Base-by-base conservation (phyloP, 2,797 vertebrate genomes). In the Gymnothorax javanicus region DNA sequence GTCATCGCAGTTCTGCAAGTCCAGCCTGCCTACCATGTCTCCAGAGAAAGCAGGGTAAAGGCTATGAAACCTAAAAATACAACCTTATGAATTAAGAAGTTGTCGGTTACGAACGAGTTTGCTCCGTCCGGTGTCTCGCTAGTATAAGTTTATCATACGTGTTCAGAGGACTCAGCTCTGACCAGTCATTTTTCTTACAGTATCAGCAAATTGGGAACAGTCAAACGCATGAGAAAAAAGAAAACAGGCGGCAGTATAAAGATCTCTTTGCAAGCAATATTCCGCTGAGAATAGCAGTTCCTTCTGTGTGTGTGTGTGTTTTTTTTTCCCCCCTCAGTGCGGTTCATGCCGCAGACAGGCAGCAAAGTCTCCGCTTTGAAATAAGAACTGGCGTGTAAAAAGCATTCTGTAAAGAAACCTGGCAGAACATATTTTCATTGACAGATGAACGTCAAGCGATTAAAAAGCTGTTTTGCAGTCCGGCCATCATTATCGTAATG, bases 21-120 rank as follows among this genome's bases (percentile, higher is more conserved):
- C 97, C 86, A 99, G 95, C 91, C 97, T 97, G 88, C 97, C 97
- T 89, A 98, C 98, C 98, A 99, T 99, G 91, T 94, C 95, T 86
- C 87, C 71, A 59, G 73, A 84, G 54, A 86, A 88, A 84, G 85
- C 85, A 50, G 71, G 85, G 84, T 82, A 6, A 17, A 17, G 7
- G 23, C 75, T 69, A 23, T 85, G 11, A 85, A 86, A 60, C 56
- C 62, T 43, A 33, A 54, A 86, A 62, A 81, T 71, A 11, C n/a
- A 83, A 73, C 5, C 62, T 54, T 56, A 64, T 75, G 27, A 43
- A 43, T 43, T 43, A 43, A 75, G 1, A 11, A 2, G 25, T 7
- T 75, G 27, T 43, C 15, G 5, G 4, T 43, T 1, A 43, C 33
- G 33, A 12, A 75, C 33, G 27, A 75, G 12, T 0, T 75, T 50